A percentile compares a stretch with the other conserved stretches of the same genome.
phyloP scores from a whole-genome alignment of 2,888 invertebrate species.

The Quadroppia sp. region DNA sequence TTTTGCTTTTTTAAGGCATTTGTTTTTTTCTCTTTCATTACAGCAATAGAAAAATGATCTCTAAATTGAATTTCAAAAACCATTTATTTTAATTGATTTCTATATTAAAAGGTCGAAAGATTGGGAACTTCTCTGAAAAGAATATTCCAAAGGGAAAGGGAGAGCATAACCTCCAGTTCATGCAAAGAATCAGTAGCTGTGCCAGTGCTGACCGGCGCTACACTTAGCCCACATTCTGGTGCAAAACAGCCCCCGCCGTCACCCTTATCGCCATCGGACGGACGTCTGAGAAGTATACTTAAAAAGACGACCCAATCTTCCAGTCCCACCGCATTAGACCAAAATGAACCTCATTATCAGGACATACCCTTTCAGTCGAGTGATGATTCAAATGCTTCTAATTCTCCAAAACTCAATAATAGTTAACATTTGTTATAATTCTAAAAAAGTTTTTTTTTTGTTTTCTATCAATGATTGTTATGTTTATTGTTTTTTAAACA shows the following conservation, averaged over 20 bases:
- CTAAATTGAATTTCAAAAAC: not conserved
- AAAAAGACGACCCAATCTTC: constrained; percentile 43
- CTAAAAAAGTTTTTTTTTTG: not conserved
- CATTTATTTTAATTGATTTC: not conserved
- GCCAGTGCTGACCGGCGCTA: not conserved
- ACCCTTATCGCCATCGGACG: constrained; percentile 46
- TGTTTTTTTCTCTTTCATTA: not conserved
- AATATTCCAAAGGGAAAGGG: constrained; percentile 45
- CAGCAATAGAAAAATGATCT: not conserved
- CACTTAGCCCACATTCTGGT: constrained; percentile 7
- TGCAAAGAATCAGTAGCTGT: not conserved
- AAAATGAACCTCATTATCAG: constrained; percentile 7
- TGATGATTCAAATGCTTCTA: constrained; percentile 21
- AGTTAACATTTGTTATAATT: not conserved
- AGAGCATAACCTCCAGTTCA: constrained; percentile 41
- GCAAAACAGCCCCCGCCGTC: constrained; percentile 43
- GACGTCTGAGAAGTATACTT: constrained; percentile 45
- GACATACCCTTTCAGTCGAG: not conserved
- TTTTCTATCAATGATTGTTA: not conserved
- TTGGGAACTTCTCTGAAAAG: constrained; percentile 42
- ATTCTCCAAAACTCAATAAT: constrained; percentile 26
- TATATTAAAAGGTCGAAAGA: constrained; percentile 25
- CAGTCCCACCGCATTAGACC: constrained; percentile 17
- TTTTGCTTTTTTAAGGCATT: not conserved
- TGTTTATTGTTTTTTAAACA: not conserved